A percentile compares a stretch with the other conserved stretches of the same genome.
Conservation (phyloP, 2,113 vertebrate genomes). For the Neotragus pygmaeus region DNA sequence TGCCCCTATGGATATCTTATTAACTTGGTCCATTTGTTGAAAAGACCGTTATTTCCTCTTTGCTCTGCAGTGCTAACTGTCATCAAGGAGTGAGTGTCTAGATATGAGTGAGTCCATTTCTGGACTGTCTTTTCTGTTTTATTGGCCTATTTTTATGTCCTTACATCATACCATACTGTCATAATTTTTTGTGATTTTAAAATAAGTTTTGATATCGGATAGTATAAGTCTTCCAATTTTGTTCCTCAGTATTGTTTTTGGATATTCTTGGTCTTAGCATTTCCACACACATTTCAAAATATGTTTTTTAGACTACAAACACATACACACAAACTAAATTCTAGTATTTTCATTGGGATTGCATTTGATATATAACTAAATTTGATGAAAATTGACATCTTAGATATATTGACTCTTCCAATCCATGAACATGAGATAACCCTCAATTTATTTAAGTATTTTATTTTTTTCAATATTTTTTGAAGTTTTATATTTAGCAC, state of each 20-base stretch:
- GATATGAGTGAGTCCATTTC: not conserved
- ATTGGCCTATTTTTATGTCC: not conserved
- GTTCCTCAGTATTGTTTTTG: not conserved
- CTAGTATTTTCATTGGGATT: not conserved
- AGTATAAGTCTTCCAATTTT: not conserved
- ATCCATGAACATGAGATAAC: not conserved
- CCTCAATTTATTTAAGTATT: not conserved
- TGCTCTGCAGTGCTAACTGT: not conserved
- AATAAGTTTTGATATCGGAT: not conserved
- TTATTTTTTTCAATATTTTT: slow-evolving; percentile 5
- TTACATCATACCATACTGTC: not conserved
- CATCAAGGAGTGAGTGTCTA: not conserved
- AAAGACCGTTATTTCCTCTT: not conserved
- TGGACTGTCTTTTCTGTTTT: not conserved
- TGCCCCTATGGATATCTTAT: not conserved
- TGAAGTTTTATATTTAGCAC: not conserved
- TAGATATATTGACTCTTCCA: not conserved
- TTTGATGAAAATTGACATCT: not conserved
- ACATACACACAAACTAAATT: not conserved
- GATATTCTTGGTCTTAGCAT: not conserved
- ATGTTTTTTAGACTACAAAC: not conserved
- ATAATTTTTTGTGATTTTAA: not conserved
- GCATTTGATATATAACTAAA: not conserved
- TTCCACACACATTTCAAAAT: not conserved
- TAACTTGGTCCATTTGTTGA: not conserved